Conservation (phyloP, 2,797 vertebrate genomes). For the Melanotaenia pygmaea region DNA sequence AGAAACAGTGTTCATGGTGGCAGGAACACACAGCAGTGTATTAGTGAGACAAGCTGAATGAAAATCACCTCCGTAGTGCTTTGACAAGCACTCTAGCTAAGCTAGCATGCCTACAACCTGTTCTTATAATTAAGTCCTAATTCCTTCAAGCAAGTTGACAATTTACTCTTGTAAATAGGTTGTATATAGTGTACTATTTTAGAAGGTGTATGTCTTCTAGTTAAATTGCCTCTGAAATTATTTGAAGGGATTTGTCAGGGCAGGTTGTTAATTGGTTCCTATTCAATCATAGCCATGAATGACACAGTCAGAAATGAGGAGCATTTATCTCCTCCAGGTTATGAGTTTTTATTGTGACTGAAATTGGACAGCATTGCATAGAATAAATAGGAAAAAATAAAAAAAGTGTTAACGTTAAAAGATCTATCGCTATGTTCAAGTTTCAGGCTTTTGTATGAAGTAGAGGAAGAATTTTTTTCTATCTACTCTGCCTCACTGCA, state of each 20-base stretch:
- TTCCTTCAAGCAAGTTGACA: slow-evolving; percentile 58
- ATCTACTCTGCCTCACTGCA: background rate
- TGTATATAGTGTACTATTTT: slow-evolving; percentile 36
- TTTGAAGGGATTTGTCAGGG: slow-evolving; percentile 46
- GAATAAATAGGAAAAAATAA: background rate
- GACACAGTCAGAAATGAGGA: slow-evolving; percentile 3
- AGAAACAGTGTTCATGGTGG: background rate
- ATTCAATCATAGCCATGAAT: slow-evolving; percentile 34
- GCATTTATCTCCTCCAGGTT: slow-evolving; percentile 21
- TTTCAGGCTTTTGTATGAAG: background rate
- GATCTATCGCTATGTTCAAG: too few species aligned
- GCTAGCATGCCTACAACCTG: slow-evolving; percentile 28
- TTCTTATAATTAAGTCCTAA: slow-evolving; percentile 58
- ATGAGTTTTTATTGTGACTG: background rate
- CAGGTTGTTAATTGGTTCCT: slow-evolving; percentile 51
- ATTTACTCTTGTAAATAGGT: slow-evolving; percentile 52
- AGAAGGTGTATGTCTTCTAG: slow-evolving; percentile 27
- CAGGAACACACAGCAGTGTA: slow-evolving; percentile 21
- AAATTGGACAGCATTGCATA: background rate
- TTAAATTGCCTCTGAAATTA: slow-evolving; percentile 46
- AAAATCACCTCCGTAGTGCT: slow-evolving; percentile 11
- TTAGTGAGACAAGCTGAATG: slow-evolving; percentile 11
- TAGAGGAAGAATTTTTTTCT: background rate
- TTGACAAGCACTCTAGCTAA: slow-evolving; percentile 13
- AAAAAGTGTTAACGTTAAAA: too few species aligned